Percentiles rank a stretch among this genome's conserved stretches.
phyloP scores from a whole-genome alignment of 1,140 invertebrate genomes.

The Adoxophyes honmai region DNA sequence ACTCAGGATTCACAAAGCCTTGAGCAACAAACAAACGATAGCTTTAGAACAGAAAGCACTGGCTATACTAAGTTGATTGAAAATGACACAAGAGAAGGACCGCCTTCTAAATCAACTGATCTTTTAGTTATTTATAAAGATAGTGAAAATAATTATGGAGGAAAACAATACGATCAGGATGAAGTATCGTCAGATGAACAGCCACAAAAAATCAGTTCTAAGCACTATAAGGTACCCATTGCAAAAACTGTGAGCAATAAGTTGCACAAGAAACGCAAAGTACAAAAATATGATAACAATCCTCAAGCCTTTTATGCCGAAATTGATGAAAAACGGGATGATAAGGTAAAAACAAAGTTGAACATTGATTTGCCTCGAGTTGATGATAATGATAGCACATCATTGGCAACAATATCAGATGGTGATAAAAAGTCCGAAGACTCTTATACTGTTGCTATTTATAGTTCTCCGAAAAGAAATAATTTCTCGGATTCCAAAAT shows the following conservation, averaged over 20 bases:
- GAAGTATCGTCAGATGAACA: slow-evolving; percentile 19
- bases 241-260: neutral
- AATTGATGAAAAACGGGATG: slow-evolving; percentile 23
- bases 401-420: slow-evolving; percentile 31
- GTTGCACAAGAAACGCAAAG: slow-evolving; percentile 1
- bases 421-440: slow-evolving; percentile 40
- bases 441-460: slow-evolving; percentile 34
- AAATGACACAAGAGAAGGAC: neutral
- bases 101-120: slow-evolving; percentile 30
- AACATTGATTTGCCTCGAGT: slow-evolving; percentile 43
- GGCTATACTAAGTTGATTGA: slow-evolving; percentile 22
- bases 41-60: neutral
- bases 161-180: slow-evolving; percentile 19
- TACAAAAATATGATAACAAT: no score
- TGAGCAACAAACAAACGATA: no score
- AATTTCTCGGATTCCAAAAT: slow-evolving; percentile 28
- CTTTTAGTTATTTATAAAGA: slow-evolving; percentile 54
- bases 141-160: slow-evolving; percentile 31
- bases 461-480: slow-evolving; percentile 25
- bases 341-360: slow-evolving; percentile 39
- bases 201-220: slow-evolving; percentile 17
- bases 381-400: slow-evolving; percentile 31
- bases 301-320: no score
- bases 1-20: no score
- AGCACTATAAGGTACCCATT: neutral